These are phyloP conservation scores for Hypolimnas misippus DNA, from an alignment of 2,888 invertebrate species.

Conservation along the genomic window DNA sequence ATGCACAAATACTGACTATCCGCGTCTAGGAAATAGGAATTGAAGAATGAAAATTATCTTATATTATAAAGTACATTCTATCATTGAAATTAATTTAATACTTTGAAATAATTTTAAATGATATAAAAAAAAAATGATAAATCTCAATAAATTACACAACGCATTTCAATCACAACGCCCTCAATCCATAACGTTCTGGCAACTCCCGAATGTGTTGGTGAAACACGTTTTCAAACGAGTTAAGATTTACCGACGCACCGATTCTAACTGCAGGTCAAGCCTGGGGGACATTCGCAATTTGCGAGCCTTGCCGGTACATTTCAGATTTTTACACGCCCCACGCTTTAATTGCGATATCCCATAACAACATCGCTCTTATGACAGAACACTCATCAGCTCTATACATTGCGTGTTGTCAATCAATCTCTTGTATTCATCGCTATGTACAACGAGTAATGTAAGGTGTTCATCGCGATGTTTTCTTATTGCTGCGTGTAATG, in stretches of 20 bases:
- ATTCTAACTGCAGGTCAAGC: slow-evolving; percentile 52
- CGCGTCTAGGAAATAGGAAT: no score
- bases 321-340: slow-evolving; percentile 57
- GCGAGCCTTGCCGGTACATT: slow-evolving; percentile 55
- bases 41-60: no score
- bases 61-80: no score
- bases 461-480: slow-evolving; percentile 20
- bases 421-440: background rate
- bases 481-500: background rate
- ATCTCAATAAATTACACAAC: background rate
- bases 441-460: background rate
- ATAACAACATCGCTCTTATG: slow-evolving; percentile 7
- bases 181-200: slow-evolving; percentile 3
- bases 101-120: background rate
- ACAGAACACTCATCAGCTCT: background rate
- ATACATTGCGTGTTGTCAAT: slow-evolving; percentile 22
- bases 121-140: background rate
- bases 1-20: no score
- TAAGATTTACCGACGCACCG: slow-evolving; percentile 52
- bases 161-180: slow-evolving; percentile 1
- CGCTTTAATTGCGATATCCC: slow-evolving; percentile 47
- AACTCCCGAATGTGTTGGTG: slow-evolving; percentile 30
- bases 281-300: slow-evolving; percentile 55
- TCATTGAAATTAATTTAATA: no score
- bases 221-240: slow-evolving; percentile 49